Base-by-base conservation (phyloP, 1,140 invertebrate genomes). In the Drosophila pruinosa region DNA sequence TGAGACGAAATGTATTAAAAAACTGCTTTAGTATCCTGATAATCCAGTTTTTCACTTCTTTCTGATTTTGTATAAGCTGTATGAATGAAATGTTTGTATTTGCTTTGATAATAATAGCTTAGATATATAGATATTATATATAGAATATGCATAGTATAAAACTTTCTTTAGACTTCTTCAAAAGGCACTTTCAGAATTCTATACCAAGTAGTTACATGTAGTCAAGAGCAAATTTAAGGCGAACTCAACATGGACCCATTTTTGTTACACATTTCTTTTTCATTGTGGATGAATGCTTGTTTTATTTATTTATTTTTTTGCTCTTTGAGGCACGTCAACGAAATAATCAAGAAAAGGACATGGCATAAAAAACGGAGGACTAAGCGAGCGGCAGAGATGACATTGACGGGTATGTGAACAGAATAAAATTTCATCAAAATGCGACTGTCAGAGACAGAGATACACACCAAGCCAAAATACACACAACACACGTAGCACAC, bases 401-500 rank as follows among this genome's bases (percentile, higher is more conserved):
- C 82, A 86, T 88, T 88, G 82, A 88, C 71, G 78, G 54, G 39
- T 81, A 86, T 86, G 82, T 86, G 82, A 78, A 88, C 82, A 64
- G 82, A 86, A 85, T 85, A 85, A 85, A 85, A 86, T 86, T 86
- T 88, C 71, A 88, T 88, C 77, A 88, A 75, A 86, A 75, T 67
- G 82, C 81, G 62, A 77, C 74, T 81, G 71, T 81, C 70, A 86
- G 58, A 68, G 48, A 58, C 78, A 81, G 58, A 70, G 39, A 56
- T 14, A 67, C 47, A 56, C 38, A 43, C 22, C 26, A 12, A 50
- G 12, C 8, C 7, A 50, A 14, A 75, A 17, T 54, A 50, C 47
- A 43, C 47, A 38, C 21, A 39, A 41, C 38, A 17, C 10, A 63
- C 26, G 58, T n/a, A n/a, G n/a, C 21, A 50, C n/a, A 43, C 19